A percentile compares a stretch with the other conserved stretches of the same genome.
Conservation (phyloP, 2,888 invertebrate species). For the Bibio marci region DNA sequence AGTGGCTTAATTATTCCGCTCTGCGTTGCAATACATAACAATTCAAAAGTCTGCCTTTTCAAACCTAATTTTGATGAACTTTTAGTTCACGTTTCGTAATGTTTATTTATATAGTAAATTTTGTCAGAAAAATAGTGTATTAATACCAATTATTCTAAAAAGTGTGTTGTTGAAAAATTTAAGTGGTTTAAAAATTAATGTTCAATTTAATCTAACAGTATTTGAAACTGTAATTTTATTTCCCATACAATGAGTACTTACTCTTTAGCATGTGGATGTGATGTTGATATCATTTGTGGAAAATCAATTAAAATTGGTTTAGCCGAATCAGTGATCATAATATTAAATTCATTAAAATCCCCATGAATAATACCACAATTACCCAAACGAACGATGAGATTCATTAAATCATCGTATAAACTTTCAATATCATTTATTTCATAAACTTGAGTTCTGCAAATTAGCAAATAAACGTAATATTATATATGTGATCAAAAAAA, state of each 20-base stretch:
- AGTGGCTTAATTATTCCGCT: too few species aligned
- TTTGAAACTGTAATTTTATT: too few species aligned
- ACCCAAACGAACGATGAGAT: slow-evolving; percentile 74
- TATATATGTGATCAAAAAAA: too few species aligned
- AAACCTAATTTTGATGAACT: too few species aligned
- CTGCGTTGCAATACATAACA: too few species aligned
- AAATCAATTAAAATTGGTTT: slow-evolving; percentile 89
- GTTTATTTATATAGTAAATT: too few species aligned
- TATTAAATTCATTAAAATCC: slow-evolving; percentile 98
- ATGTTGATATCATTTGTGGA: slow-evolving; percentile 96
- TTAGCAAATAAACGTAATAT: background rate
- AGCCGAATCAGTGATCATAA: slow-evolving; percentile 68
- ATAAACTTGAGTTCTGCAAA: slow-evolving; percentile 42
- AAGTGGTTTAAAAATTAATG: background rate
- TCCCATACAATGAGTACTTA: slow-evolving; percentile 30
- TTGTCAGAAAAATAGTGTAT: too few species aligned
- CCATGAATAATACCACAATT: slow-evolving; percentile 95
- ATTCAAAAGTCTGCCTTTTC: too few species aligned
- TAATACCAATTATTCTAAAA: too few species aligned
- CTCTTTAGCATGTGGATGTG: slow-evolving; percentile 80
- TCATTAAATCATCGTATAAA: slow-evolving; percentile 88
- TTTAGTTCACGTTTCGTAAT: too few species aligned
- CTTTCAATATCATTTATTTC: slow-evolving; percentile 49
- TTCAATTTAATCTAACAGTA: too few species aligned
- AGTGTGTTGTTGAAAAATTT: too few species aligned